These are phyloP conservation scores for Balaenoptera acutorostrata DNA, from an alignment of 2,113 vertebrate species.

Conservation along the genomic window DNA sequence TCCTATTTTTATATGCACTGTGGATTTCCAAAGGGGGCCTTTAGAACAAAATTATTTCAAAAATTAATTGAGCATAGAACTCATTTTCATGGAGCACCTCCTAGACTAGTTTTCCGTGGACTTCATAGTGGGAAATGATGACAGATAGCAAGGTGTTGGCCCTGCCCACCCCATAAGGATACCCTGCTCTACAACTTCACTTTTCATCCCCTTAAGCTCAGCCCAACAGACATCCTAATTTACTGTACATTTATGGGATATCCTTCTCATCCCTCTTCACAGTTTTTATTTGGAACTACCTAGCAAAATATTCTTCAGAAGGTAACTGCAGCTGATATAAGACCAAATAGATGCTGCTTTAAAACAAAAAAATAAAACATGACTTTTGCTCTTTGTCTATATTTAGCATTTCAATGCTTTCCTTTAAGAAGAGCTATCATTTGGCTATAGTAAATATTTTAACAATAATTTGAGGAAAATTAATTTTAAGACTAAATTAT, in stretches of 20 bases:
- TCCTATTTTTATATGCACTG: background rate
- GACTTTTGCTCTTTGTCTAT: background rate
- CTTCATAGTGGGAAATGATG: background rate
- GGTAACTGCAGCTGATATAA: background rate
- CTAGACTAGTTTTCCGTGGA: background rate
- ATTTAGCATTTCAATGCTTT: background rate
- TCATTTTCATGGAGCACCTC: background rate
- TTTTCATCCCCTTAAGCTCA: background rate
- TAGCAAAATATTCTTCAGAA: background rate
- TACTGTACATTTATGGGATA: background rate
- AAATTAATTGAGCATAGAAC: background rate
- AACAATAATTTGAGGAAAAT: background rate
- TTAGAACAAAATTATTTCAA: background rate
- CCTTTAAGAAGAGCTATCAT: background rate
- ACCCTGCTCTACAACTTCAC: background rate
- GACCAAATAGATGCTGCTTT: background rate
- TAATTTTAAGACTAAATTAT: background rate
- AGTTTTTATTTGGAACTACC: background rate
- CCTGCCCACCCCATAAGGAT: rapidly evolving
- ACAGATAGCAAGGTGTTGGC: background rate
- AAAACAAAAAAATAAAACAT: background rate
- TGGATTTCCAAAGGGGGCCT: background rate
- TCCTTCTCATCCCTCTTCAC: background rate
- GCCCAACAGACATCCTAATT: background rate
- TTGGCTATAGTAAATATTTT: background rate